Conservation (phyloP, 2,888 invertebrate species). For the Melitaea athalia region DNA sequence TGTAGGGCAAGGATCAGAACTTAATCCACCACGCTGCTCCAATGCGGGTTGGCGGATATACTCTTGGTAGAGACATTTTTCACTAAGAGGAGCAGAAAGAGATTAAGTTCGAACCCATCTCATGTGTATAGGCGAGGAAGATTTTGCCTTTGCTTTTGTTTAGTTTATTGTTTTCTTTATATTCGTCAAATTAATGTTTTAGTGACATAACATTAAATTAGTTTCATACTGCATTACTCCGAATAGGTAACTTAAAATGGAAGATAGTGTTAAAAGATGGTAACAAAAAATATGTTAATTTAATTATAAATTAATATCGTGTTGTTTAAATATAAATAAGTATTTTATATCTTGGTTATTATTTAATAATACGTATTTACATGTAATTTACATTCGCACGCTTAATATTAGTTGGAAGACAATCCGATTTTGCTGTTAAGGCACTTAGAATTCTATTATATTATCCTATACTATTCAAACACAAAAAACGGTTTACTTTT, state of each 20-base stretch:
- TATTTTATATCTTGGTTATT: background rate
- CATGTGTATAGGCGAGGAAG: too few relatives aligned
- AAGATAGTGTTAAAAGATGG: conserved; percentile 61
- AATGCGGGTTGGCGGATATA: too few relatives aligned
- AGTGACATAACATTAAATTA: background rate
- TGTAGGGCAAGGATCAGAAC: too few relatives aligned
- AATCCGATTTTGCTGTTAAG: conserved; percentile 78
- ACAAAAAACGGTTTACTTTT: conserved; percentile 2
- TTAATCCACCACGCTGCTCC: too few relatives aligned
- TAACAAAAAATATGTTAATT: conserved; percentile 51
- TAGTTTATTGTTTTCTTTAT: too few relatives aligned
- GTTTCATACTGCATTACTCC: conserved; percentile 15
- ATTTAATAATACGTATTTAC: background rate
- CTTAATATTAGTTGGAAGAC: conserved; percentile 63
- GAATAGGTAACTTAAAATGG: conserved; percentile 65
- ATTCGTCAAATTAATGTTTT: background rate
- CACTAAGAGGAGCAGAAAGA: background rate
- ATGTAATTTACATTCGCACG: background rate
- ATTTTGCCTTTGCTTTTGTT: too few relatives aligned
- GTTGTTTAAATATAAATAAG: background rate
- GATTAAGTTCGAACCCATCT: too few relatives aligned
- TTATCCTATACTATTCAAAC: conserved; percentile 14
- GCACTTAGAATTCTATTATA: conserved; percentile 55
- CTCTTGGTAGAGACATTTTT: background rate
- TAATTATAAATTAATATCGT: conserved; percentile 10